Conservation (phyloP, 2,797 vertebrate genomes). For the Saxicola maurus region DNA sequence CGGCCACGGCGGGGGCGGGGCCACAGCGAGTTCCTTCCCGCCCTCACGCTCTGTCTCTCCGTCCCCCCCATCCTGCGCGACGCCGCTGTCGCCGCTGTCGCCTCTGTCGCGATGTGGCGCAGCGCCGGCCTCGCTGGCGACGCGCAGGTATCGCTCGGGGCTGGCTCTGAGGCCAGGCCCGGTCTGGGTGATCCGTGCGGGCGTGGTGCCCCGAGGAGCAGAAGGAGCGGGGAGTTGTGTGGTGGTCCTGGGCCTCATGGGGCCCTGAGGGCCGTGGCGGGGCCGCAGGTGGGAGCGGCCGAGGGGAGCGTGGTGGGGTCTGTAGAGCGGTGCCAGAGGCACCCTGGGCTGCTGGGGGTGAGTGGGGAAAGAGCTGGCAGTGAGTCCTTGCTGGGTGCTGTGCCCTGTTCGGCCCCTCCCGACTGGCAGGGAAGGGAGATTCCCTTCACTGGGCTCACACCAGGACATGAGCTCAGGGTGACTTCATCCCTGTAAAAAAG, state of each 20-base stretch:
- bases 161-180: neutral
- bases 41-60: neutral
- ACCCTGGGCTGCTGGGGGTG: neutral
- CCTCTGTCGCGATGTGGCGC: neutral
- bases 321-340: neutral
- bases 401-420: rapidly evolving
- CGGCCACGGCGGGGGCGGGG: rapidly evolving
- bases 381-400: rapidly evolving
- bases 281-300: neutral
- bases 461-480: rapidly evolving
- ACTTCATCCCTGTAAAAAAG: rapidly evolving
- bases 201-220: neutral
- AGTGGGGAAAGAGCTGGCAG: neutral
- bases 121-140: neutral
- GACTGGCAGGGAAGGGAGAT: rapidly evolving
- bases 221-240: neutral
- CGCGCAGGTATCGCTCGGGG: neutral
- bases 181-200: rapidly evolving
- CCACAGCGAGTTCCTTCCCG: rapidly evolving
- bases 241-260: neutral
- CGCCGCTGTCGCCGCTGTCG: neutral
- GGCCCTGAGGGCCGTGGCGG: neutral
- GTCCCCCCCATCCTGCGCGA: rapidly evolving
- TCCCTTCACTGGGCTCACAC: rapidly evolving
- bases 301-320: neutral